Percentiles rank a stretch among this genome's conserved stretches.
phyloP scores from a whole-genome alignment of 2,888 invertebrate genomes.

The Rhagonycha fulva region DNA sequence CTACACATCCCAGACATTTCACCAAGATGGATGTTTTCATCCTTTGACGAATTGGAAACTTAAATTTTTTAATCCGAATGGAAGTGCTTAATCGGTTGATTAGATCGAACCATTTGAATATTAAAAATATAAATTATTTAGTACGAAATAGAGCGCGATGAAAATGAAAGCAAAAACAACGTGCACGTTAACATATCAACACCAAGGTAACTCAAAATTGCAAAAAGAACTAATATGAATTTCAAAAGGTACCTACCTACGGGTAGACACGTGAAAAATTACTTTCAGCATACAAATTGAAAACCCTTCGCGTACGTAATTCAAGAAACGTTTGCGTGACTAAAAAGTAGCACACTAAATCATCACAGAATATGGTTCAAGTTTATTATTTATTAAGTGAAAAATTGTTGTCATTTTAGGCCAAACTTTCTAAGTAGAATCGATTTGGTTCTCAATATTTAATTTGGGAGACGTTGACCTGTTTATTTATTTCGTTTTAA shows the following conservation, averaged over 20 bases:
- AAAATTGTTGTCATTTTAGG: neutral
- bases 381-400: neutral
- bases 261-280: neutral
- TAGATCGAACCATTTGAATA: no score
- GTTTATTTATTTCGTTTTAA: neutral
- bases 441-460: neutral
- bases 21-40: neutral
- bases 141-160: neutral
- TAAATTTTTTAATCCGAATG: neutral
- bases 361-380: neutral
- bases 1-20: slow-evolving; percentile 14
- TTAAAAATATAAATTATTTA: no score
- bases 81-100: no score
- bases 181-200: neutral
- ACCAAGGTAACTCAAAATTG: neutral
- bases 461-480: neutral
- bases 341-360: neutral
- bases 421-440: neutral
- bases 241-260: no score
- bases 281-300: neutral
- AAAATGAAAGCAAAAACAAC: neutral
- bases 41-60: neutral
- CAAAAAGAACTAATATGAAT: no score
- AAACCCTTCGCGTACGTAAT: neutral
- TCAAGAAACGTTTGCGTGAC: neutral